phyloP scores from a whole-genome alignment of 92 coral and sea anemone species.

The Siderastrea siderea region DNA sequence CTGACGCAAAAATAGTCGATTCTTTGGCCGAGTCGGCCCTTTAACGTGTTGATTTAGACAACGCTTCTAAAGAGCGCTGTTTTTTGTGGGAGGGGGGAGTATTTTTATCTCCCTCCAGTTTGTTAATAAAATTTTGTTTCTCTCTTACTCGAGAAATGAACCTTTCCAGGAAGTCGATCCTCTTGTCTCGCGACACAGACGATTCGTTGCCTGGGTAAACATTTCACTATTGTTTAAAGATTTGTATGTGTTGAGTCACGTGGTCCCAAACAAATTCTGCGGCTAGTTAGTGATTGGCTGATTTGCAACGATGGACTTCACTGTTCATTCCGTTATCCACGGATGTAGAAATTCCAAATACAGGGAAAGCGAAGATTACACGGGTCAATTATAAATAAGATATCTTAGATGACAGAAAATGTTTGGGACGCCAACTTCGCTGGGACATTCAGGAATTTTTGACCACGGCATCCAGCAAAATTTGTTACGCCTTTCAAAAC shows the following conservation, averaged over 20 bases:
- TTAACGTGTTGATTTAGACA: constrained; percentile 14
- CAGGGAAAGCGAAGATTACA: not conserved
- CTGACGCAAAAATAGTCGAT: constrained; percentile 28
- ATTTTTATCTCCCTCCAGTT: not conserved
- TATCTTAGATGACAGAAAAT: not conserved
- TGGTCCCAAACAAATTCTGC: not conserved
- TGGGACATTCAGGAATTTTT: too few species aligned
- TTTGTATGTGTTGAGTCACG: not conserved
- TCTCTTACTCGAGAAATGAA: constrained; percentile 7
- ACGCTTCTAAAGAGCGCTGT: constrained; percentile 20
- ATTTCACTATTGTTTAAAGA: constrained; percentile 3
- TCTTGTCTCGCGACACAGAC: not conserved
- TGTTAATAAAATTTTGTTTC: not conserved
- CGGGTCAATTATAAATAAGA: not conserved
- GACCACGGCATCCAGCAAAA: not conserved
- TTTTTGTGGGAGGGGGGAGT: not conserved
- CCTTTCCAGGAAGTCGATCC: constrained; percentile 21
- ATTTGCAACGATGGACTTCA: too few species aligned
- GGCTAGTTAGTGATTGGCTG: not conserved
- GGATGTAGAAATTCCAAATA: too few species aligned
- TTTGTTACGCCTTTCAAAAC: not conserved
- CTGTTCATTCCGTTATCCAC: too few species aligned
- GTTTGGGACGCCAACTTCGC: not conserved
- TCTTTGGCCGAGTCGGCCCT: constrained; percentile 18
- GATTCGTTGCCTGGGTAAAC: constrained; percentile 15